Percentiles rank a stretch among this genome's conserved stretches.
These are phyloP conservation scores for Martes martes DNA, from an alignment of 2,113 vertebrate genomes.

Conservation along the genomic window DNA sequence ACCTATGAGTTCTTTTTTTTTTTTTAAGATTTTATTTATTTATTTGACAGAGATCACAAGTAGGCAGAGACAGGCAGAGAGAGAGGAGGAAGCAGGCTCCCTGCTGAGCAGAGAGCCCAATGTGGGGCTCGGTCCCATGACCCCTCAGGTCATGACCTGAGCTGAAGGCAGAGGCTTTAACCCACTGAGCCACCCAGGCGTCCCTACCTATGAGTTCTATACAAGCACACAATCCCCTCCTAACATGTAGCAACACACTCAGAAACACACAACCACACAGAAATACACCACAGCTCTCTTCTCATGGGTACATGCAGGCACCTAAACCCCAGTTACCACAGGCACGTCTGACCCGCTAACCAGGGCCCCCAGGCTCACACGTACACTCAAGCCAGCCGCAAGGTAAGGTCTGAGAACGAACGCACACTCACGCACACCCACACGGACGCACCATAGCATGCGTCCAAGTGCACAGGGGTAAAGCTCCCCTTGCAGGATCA, in stretches of 20 bases:
- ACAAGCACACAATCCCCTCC: not conserved
- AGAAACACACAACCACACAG: not conserved
- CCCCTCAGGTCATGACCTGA: too few species aligned
- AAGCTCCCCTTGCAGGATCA: not conserved
- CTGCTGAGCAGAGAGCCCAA: too few species aligned
- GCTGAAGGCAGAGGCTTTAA: too few species aligned
- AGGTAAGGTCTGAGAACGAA: not conserved
- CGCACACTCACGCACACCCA: not conserved
- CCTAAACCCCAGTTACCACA: not conserved
- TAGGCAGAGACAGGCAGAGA: too few species aligned
- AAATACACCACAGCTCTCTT: not conserved
- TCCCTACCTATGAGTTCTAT: not conserved
- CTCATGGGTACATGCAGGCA: not conserved
- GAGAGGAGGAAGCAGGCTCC: too few species aligned
- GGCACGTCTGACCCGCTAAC: not conserved
- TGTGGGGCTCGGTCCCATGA: too few species aligned
- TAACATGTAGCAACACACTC: not conserved
- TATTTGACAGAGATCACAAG: too few species aligned
- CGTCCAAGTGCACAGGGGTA: not conserved
- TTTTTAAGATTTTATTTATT: too few species aligned
- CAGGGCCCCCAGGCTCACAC: too few species aligned
- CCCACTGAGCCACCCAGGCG: too few species aligned
- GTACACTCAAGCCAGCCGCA: not conserved
- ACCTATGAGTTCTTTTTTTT: not conserved
- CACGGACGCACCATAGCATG: not conserved